Evolutionary conservation across 2,113 vertebrate genomes (phyloP).

Genomic region (Pandion haliaetus): DNA sequence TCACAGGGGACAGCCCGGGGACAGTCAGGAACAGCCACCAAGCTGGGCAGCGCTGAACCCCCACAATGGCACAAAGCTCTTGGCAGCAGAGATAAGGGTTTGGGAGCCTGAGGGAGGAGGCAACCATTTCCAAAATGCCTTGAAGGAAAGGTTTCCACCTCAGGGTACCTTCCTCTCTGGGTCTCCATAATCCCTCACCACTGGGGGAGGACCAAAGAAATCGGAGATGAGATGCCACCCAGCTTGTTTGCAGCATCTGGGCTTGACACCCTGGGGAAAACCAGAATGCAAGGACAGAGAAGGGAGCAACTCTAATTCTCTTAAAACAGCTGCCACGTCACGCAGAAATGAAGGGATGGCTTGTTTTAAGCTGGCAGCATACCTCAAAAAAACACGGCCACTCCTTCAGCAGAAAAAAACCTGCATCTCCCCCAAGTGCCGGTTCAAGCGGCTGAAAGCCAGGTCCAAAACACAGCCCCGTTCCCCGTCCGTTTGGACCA

Average conservation of each 20-base stretch:
- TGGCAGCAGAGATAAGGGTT: neutral
- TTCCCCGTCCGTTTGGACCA: rapidly evolving
- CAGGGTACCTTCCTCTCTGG: neutral
- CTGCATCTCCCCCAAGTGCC: rapidly evolving
- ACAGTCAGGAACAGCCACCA: neutral
- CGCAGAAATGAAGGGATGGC: neutral
- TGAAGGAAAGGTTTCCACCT: neutral
- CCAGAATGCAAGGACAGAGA: neutral
- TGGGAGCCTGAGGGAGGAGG: neutral
- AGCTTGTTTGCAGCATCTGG: neutral
- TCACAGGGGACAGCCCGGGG: neutral
- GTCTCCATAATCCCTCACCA: neutral
- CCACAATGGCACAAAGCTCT: neutral
- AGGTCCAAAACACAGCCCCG: neutral
- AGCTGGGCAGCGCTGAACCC: neutral
- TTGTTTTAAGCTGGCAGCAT: rapidly evolving
- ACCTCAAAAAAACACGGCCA: neutral
- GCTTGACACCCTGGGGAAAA: neutral
- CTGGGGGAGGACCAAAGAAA: neutral
- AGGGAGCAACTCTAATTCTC: neutral
- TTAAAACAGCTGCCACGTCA: neutral
- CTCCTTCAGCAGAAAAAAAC: neutral
- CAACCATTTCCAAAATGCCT: neutral
- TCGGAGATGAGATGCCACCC: neutral
- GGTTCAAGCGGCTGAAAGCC: neutral